Conservation (phyloP, 2,113 vertebrate species). For the Chloebia gouldiae region DNA sequence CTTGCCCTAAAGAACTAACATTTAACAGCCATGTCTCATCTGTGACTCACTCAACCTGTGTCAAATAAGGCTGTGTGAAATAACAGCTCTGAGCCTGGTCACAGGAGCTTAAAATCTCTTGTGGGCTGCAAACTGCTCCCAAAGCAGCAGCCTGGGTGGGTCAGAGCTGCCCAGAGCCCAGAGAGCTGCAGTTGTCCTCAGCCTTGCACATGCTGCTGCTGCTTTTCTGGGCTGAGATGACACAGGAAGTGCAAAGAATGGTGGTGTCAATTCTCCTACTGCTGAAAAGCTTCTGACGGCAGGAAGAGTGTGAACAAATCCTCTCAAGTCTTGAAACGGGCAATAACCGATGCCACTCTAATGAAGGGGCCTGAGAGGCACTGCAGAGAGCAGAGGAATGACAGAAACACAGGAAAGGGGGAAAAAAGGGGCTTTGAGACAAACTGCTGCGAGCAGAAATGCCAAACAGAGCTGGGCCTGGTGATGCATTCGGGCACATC, state of each 20-base stretch:
- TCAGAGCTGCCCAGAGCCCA: background rate
- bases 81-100: background rate
- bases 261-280: background rate
- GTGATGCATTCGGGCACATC: background rate
- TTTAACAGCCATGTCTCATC: background rate
- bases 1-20: background rate
- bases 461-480: background rate
- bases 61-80: background rate
- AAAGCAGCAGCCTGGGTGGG: background rate
- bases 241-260: slow-evolving; percentile 6
- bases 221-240: background rate
- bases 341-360: background rate
- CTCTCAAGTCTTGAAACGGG: background rate
- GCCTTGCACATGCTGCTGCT: background rate
- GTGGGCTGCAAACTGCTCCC: background rate
- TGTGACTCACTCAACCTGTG: background rate
- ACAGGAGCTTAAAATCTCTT: background rate
- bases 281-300: background rate
- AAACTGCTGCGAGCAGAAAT: background rate
- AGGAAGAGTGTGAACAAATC: slow-evolving; percentile 10
- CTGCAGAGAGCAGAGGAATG: background rate
- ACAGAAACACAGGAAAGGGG: background rate
- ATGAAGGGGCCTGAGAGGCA: background rate
- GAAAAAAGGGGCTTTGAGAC: background rate
- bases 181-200: background rate